Percentiles rank a stretch among this genome's conserved stretches.
These are phyloP conservation scores for Sebastes variabilis DNA, from an alignment of 2,797 vertebrate genomes.

Conservation along the genomic window DNA sequence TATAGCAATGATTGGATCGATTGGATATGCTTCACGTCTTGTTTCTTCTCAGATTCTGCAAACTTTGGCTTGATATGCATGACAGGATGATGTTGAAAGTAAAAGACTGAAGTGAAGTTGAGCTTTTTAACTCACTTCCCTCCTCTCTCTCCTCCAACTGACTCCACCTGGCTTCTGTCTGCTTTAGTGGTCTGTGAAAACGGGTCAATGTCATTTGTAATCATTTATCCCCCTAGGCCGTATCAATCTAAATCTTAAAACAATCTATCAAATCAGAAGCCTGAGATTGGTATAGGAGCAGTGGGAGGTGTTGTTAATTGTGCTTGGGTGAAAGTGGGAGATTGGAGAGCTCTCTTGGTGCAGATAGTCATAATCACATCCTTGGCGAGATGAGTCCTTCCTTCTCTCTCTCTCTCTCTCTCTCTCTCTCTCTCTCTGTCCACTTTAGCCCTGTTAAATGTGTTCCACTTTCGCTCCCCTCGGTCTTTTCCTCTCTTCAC, in stretches of 20 bases:
- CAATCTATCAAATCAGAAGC: constrained; percentile 48
- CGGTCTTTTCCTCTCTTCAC: not conserved
- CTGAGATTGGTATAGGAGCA: not conserved
- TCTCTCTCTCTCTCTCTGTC: not conserved
- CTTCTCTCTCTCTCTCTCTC: not conserved
- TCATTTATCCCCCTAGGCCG: constrained; percentile 41
- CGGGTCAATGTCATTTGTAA: constrained; percentile 42
- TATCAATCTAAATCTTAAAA: constrained; percentile 64
- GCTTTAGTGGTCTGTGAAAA: constrained; percentile 20
- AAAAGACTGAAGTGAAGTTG: constrained; percentile 13
- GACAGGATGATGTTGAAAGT: constrained; percentile 15
- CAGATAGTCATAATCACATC: constrained; percentile 56
- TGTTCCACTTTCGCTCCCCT: constrained; percentile 9
- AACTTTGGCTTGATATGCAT: not conserved
- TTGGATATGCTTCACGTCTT: constrained; percentile 6
- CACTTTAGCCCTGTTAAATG: constrained; percentile 29
- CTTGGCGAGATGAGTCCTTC: constrained; percentile 29
- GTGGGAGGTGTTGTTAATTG: constrained; percentile 55
- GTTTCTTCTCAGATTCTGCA: not conserved
- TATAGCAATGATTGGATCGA: constrained; percentile 2
- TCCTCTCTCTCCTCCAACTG: not conserved
- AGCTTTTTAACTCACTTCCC: not conserved
- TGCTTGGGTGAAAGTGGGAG: constrained; percentile 37
- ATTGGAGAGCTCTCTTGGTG: constrained; percentile 49
- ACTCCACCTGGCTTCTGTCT: constrained; percentile 20